Conservation (phyloP, 2,797 vertebrate genomes). For the Simalia tracyae region DNA sequence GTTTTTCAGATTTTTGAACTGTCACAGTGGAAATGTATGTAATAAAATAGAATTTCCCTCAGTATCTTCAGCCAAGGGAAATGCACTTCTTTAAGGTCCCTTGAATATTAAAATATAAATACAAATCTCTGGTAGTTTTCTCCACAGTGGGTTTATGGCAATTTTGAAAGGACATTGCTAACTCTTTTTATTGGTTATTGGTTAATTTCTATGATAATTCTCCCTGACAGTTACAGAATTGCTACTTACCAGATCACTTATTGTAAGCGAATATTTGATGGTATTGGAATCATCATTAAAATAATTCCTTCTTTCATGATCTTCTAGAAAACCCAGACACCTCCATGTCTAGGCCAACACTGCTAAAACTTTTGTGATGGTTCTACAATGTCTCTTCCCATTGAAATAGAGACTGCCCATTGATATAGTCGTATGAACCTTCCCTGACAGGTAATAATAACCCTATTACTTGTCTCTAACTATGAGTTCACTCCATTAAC, state of each 20-base stretch:
- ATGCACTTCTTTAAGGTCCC: neutral
- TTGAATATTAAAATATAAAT: neutral
- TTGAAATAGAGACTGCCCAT: neutral
- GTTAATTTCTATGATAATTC: neutral
- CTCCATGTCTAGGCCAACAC: neutral
- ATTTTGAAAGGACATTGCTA: neutral
- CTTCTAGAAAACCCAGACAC: neutral
- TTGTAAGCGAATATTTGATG: neutral
- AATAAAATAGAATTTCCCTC: neutral
- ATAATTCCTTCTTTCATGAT: neutral
- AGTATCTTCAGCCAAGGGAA: neutral
- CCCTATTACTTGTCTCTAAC: conserved; percentile 41
- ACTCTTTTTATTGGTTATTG: neutral
- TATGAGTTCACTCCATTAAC: conserved; percentile 30
- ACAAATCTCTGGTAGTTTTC: neutral
- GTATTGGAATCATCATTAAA: neutral
- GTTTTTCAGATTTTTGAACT: neutral
- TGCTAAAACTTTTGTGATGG: neutral
- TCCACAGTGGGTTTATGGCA: neutral
- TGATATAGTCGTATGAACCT: neutral
- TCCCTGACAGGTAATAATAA: conserved; percentile 7
- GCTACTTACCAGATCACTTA: neutral
- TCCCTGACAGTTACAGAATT: neutral
- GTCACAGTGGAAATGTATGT: neutral
- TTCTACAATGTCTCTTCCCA: neutral